Conservation (phyloP, 2,888 invertebrate genomes). For the Kryphioiulus occultus region DNA sequence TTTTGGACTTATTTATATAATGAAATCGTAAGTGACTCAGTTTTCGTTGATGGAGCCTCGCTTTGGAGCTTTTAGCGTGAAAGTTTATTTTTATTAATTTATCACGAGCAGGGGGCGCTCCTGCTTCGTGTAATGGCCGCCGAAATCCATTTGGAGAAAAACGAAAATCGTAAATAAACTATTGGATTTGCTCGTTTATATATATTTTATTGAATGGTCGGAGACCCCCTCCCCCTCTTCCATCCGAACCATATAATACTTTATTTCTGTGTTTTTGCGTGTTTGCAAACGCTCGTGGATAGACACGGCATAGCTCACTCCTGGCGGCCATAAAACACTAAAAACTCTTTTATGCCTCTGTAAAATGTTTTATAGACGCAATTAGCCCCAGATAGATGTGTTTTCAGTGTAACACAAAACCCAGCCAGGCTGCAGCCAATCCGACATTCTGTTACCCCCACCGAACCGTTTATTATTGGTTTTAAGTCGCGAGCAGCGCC, state of each 20-base stretch:
- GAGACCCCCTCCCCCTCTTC: background rate
- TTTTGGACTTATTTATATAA: too few relatives aligned
- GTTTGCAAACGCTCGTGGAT: slow-evolving; percentile 42
- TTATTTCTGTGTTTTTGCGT: slow-evolving; percentile 32
- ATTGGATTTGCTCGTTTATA: slow-evolving; percentile 27
- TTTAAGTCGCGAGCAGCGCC: background rate
- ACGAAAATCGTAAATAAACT: slow-evolving; percentile 40
- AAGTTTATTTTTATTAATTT: slow-evolving; percentile 1
- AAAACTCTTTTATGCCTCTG: slow-evolving; percentile 54
- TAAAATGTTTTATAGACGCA: slow-evolving; percentile 54
- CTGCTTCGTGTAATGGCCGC: background rate
- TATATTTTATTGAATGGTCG: slow-evolving; percentile 35
- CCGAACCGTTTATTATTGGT: background rate
- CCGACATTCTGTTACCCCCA: background rate
- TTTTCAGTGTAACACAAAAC: slow-evolving; percentile 49
- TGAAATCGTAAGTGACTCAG: too few relatives aligned
- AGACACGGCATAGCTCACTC: slow-evolving; percentile 52
- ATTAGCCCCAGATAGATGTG: slow-evolving; percentile 52
- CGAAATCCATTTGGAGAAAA: slow-evolving; percentile 35
- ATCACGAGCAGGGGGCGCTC: background rate
- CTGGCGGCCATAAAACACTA: slow-evolving; percentile 54
- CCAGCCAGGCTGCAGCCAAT: background rate
- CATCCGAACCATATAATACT: slow-evolving; percentile 30
- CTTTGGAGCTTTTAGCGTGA: background rate
- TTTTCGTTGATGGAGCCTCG: background rate